Evolutionary conservation across 2,888 invertebrate genomes (phyloP).

Genomic region (Exephanes ischioxanthus): DNA sequence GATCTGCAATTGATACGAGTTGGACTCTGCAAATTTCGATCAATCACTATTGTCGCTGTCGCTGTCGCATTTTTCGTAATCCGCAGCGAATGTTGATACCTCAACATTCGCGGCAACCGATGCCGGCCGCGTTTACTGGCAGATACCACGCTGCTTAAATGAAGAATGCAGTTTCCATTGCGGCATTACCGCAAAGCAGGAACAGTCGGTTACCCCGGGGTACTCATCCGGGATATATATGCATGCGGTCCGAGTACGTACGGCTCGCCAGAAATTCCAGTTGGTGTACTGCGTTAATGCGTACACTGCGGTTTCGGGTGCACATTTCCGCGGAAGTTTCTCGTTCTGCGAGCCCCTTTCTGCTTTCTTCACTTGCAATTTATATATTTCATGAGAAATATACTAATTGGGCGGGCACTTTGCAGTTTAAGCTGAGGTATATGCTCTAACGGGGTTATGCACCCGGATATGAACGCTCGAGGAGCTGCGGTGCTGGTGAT

Average conservation of each 20-base stretch:
- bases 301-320: neutral
- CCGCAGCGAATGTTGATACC: slow-evolving; percentile 1
- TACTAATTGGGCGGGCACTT: neutral
- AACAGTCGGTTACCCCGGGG: slow-evolving; percentile 2
- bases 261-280: neutral
- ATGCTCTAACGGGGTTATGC: neutral
- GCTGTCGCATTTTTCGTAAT: neutral
- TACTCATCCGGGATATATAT: slow-evolving; percentile 4
- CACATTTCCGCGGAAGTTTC: neutral
- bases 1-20: too few species aligned
- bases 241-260: neutral
- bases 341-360: neutral
- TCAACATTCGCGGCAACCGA: too few species aligned
- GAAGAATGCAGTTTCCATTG: slow-evolving; percentile 8
- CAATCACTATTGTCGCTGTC: too few species aligned
- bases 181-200: neutral
- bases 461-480: neutral
- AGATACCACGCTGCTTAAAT: neutral
- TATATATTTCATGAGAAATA: neutral
- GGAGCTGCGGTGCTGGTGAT: neutral
- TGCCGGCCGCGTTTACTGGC: neutral
- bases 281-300: neutral
- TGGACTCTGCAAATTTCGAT: too few species aligned
- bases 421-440: neutral
- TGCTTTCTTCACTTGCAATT: neutral